Evolutionary conservation across 2,113 vertebrate species (phyloP).

Genomic region (Macrotus californicus): DNA sequence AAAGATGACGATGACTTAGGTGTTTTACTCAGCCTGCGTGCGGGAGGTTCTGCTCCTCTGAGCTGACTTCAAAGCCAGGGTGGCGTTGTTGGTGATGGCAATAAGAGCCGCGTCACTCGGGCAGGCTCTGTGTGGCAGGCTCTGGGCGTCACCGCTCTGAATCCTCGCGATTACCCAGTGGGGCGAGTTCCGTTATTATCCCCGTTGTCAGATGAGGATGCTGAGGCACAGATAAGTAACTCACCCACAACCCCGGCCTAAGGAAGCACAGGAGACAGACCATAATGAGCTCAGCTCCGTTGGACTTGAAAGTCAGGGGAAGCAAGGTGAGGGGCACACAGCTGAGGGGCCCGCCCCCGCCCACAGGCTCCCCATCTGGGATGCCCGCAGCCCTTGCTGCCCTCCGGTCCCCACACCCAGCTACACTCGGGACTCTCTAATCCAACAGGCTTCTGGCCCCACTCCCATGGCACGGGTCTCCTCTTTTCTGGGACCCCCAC

Average conservation of each 20-base stretch:
- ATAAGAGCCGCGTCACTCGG: rapidly evolving
- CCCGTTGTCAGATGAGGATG: neutral
- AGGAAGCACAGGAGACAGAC: neutral
- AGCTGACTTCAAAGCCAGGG: neutral
- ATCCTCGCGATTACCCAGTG: neutral
- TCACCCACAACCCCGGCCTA: neutral
- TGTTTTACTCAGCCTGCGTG: conserved; percentile 38
- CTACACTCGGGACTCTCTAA: neutral
- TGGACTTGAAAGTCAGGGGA: neutral
- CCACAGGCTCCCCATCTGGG: neutral
- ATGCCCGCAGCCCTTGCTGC: rapidly evolving
- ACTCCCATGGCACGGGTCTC: neutral
- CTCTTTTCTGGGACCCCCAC: neutral
- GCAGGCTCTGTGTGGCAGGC: neutral
- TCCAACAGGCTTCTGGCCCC: neutral
- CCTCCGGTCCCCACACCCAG: neutral
- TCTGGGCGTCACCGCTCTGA: neutral
- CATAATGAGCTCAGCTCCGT: neutral
- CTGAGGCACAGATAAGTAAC: neutral
- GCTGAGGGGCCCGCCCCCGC: neutral
- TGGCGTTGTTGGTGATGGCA: neutral
- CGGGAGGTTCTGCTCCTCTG: neutral
- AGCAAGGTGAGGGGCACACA: neutral
- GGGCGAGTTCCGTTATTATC: neutral
- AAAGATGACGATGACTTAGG: neutral